A percentile compares a stretch with the other conserved stretches of the same genome.
phyloP scores from a whole-genome alignment of 2,888 invertebrate genomes.

The Hypena proboscidalis region DNA sequence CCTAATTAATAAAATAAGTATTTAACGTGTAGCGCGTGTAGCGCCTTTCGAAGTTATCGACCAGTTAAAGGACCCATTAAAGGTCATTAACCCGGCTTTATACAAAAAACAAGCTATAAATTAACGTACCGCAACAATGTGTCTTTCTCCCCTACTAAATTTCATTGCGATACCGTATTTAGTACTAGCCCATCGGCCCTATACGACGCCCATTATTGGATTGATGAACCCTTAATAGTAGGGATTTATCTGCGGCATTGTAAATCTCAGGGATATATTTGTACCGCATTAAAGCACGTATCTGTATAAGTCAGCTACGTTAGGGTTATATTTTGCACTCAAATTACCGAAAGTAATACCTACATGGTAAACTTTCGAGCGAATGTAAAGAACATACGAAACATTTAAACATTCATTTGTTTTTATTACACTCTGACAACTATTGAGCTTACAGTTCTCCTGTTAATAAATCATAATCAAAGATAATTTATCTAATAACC shows the following conservation, averaged over 20 bases:
- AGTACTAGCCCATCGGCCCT: constrained; percentile 46
- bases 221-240: constrained; percentile 48
- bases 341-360: neutral
- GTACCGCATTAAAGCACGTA: constrained; percentile 7
- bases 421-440: too few species aligned
- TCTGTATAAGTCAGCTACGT: constrained; percentile 3
- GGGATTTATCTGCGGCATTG: constrained; percentile 43
- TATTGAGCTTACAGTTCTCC: too few species aligned
- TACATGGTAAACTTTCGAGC: too few species aligned
- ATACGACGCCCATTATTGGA: constrained; percentile 43
- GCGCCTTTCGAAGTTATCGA: constrained; percentile 57
- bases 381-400: too few species aligned
- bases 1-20: constrained; percentile 13
- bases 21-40: constrained; percentile 7
- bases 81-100: constrained; percentile 72
- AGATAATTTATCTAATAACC: too few species aligned
- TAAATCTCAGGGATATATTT: constrained; percentile 20
- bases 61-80: constrained; percentile 75
- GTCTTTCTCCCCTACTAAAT: constrained; percentile 67
- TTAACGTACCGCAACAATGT: constrained; percentile 69
- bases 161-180: constrained; percentile 53
- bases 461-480: too few species aligned
- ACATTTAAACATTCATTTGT: too few species aligned
- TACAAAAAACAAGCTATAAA: constrained; percentile 82
- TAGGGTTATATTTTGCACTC: neutral